Base-by-base conservation (phyloP, 2,888 invertebrate species). In the Dendrolimus houi region DNA sequence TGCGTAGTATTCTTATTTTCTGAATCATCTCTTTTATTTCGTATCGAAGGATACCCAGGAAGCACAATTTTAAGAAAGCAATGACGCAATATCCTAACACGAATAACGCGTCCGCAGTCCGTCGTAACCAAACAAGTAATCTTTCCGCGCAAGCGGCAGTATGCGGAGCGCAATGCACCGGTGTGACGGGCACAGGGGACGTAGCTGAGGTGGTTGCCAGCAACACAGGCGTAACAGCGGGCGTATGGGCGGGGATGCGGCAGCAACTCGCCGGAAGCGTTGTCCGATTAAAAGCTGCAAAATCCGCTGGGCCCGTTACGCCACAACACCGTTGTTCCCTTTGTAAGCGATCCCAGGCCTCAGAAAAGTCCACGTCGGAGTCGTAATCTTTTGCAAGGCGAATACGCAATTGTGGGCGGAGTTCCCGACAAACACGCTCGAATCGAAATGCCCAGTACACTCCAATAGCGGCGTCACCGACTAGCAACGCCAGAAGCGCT, bases 11-110 rank as follows among this genome's bases (percentile, higher is more conserved):
- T 74, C 95, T 94, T 79, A 97, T 97, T 90, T 97, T 97, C 82
- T 96, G 96, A 76, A 97, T 96, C 97, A 97, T 97, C 85, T 97
- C 97, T 67, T 95, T 93, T 76, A 96, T 96, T 91, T 96, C 96
- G 90, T 96, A 96, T 61, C 96, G 93, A 70, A 96, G 92, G 70
- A 96, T 96, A 62, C 96, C 96, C 65, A 96, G 93, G 92, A 97
- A 97, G 92, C 96, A 96, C 84, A 96, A 92, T 87, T 97, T 97
- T 70, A 96, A 92, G 90, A 97, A 97, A 72, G 96, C 95, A 72
- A 97, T 95, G 64, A 97, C 96, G 88, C 97, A 97, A 83, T 96
- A 96, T 59, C 96, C 96, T 69, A 96, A 84, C 60, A 96, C 94
- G 77, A 95, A 96, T 59, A 97, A 92, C 60, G 96, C 92, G 78